Percentiles rank a stretch among this genome's conserved stretches.
These are phyloP conservation scores for Drosophila histrio DNA, from an alignment of 2,888 invertebrate genomes.

Conservation along the genomic window DNA sequence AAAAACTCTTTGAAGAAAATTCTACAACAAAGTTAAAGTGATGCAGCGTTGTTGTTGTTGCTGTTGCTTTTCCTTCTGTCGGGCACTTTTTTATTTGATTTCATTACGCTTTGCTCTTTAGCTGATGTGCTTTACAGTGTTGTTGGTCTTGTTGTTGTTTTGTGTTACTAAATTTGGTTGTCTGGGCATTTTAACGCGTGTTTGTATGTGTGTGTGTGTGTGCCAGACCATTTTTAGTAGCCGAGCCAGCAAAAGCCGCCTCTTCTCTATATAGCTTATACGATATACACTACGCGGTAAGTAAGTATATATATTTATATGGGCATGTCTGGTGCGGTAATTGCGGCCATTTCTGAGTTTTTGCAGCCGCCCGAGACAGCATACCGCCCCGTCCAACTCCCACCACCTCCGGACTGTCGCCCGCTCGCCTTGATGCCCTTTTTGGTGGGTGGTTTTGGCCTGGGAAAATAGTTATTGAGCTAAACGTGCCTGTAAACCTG, in stretches of 20 bases:
- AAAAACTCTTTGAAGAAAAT: constrained; percentile 72
- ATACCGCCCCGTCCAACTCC: background rate
- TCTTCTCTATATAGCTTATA: constrained; percentile 49
- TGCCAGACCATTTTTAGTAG: constrained; percentile 77
- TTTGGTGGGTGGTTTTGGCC: constrained; percentile 67
- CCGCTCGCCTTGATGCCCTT: constrained; percentile 54
- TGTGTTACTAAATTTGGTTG: constrained; percentile 78
- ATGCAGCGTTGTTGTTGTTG: constrained; percentile 27
- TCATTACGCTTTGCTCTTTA: constrained; percentile 66
- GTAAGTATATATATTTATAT: constrained; percentile 47
- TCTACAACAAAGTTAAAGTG: constrained; percentile 44
- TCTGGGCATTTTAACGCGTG: constrained; percentile 69
- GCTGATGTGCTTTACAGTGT: constrained; percentile 47
- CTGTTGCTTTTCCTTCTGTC: constrained; percentile 28
- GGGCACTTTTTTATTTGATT: constrained; percentile 72
- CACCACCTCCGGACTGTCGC: background rate
- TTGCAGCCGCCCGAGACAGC: constrained; percentile 41
- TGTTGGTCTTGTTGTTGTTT: constrained; percentile 40
- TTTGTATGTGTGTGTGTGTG: constrained; percentile 39
- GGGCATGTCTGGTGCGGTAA: constrained; percentile 64
- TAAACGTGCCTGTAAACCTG: background rate
- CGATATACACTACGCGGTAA: constrained; percentile 13
- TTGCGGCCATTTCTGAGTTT: constrained; percentile 62
- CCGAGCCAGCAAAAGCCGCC: constrained; percentile 50
- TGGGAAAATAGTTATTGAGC: constrained; percentile 46